Evolutionary conservation across 2,797 vertebrate species (phyloP).

Genomic region (Channallabes apus): DNA sequence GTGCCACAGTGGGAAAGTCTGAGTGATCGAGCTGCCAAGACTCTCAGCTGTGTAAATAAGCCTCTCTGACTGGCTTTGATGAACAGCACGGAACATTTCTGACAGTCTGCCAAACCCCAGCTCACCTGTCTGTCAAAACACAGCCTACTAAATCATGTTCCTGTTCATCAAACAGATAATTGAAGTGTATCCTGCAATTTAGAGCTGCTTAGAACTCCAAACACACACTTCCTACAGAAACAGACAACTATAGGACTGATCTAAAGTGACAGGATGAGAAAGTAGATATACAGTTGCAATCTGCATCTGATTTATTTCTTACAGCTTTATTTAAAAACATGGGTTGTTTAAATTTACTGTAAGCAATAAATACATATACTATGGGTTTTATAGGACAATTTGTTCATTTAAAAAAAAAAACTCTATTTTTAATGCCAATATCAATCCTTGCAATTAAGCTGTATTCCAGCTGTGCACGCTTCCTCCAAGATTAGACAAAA

Average conservation of each 20-base stretch:
- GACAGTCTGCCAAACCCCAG: conserved; percentile 27
- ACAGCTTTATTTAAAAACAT: neutral
- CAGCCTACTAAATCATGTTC: conserved; percentile 3
- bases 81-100: conserved; percentile 50
- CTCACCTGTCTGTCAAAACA: neutral
- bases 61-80: conserved; percentile 53
- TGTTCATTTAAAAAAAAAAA: neutral
- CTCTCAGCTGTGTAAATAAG: conserved; percentile 64
- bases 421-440: neutral
- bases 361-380: neutral
- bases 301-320: neutral
- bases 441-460: no score
- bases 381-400: neutral
- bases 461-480: neutral
- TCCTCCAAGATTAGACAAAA: neutral
- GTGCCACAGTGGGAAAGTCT: neutral
- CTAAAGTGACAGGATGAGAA: neutral
- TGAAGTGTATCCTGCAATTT: conserved; percentile 12
- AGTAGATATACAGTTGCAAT: neutral
- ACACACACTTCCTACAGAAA: neutral
- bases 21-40: conserved; percentile 10
- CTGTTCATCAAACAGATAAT: neutral
- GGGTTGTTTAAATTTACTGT: neutral
- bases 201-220: neutral
- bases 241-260: neutral